Evolutionary conservation across 1,140 invertebrate genomes (phyloP).

Genomic region (Pteromalus puparum): DNA sequence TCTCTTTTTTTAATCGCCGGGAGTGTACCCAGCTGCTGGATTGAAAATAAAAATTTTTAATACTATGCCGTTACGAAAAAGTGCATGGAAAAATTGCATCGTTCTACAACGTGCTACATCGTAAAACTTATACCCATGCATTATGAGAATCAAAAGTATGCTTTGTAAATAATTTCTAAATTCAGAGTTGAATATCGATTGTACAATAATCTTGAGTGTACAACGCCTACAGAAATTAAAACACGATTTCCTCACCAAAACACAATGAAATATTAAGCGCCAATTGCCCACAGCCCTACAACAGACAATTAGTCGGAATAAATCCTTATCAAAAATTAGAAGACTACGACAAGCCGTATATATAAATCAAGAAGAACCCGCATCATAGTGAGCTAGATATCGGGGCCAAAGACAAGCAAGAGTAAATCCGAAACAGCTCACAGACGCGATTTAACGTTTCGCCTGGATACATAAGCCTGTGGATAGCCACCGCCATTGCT

Average conservation of each 20-base stretch:
- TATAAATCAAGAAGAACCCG: too few species aligned
- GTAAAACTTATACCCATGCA: neutral
- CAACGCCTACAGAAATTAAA: neutral
- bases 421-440: constrained; percentile 36
- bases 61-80: neutral
- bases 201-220: neutral
- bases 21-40: neutral
- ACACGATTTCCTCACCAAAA: neutral
- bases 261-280: neutral
- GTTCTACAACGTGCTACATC: neutral
- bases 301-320: too few species aligned
- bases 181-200: neutral
- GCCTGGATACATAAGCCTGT: neutral
- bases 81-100: neutral
- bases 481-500: constrained; percentile 6
- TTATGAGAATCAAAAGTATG: neutral
- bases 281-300: too few species aligned
- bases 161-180: neutral
- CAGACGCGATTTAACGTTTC: neutral
- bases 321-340: too few species aligned
- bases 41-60: neutral
- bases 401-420: too few species aligned
- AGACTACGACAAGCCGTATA: too few species aligned
- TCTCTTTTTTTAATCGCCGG: neutral
- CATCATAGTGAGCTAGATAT: too few species aligned